Evolutionary conservation across 2,888 invertebrate genomes (phyloP).

Genomic region (Neoscelio sp.): DNA sequence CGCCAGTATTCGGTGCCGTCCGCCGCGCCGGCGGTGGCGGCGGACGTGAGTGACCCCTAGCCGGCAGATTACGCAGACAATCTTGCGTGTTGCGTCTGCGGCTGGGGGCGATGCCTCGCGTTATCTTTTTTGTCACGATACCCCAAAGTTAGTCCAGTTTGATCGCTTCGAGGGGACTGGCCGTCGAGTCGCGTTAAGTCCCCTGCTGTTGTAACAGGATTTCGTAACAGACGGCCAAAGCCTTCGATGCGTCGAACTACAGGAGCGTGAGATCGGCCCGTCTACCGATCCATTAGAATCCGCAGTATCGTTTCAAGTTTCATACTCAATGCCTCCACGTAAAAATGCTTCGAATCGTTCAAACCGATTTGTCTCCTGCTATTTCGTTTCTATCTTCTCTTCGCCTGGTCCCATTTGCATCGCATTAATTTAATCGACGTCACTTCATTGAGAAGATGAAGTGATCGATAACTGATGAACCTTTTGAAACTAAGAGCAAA

Average conservation of each 20-base stretch:
- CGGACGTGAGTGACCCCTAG: no score
- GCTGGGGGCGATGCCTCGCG: no score
- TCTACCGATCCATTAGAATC: conserved; percentile 66
- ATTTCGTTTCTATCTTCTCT: conserved; percentile 12
- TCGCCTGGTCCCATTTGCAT: no score
- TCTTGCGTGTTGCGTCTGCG: no score
- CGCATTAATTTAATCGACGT: conserved; percentile 21
- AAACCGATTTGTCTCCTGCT: conserved; percentile 27
- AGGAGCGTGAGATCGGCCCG: conserved; percentile 74
- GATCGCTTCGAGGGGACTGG: conserved; percentile 63
- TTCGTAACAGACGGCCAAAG: conserved; percentile 73
- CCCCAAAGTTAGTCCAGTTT: conserved; percentile 56
- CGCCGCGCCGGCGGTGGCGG: no score
- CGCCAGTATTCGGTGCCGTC: no score
- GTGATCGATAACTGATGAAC: no score
- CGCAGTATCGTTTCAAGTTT: conserved; percentile 55
- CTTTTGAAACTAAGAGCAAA: no score
- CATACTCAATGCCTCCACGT: conserved; percentile 28
- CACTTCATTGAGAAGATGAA: no score
- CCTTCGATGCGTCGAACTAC: conserved; percentile 65
- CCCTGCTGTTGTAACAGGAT: conserved; percentile 74
- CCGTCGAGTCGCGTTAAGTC: conserved; percentile 71
- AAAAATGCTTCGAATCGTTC: conserved; percentile 28
- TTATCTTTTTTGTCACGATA: conserved; percentile 54
- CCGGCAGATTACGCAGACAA: no score